phyloP scores from a whole-genome alignment of 2,113 vertebrate species.

The Platysternon megacephalum region DNA sequence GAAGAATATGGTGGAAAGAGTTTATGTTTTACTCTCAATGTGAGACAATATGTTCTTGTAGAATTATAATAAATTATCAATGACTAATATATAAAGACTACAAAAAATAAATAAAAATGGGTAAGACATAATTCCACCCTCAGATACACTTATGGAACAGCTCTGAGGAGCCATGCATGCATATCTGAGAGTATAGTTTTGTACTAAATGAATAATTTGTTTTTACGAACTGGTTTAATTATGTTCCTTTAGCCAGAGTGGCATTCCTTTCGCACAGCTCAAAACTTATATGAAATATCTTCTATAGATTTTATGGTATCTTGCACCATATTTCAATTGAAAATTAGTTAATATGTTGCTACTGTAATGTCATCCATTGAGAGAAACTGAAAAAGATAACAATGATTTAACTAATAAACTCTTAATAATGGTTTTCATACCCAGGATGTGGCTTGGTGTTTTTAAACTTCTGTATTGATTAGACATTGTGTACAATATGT shows the following conservation, averaged over 20 bases:
- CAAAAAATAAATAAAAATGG: neutral
- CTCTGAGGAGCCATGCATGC: neutral
- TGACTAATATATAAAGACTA: neutral
- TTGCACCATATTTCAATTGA: too few species aligned
- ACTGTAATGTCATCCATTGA: neutral
- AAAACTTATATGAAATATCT: slow-evolving; percentile 26
- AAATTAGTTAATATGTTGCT: neutral
- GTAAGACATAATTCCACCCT: neutral
- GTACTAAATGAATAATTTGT: neutral
- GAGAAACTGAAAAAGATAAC: neutral
- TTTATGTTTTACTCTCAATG: neutral
- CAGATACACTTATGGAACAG: neutral
- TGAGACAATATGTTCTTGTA: neutral
- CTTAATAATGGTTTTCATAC: neutral
- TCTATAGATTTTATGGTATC: neutral
- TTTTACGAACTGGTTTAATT: neutral
- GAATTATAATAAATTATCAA: neutral
- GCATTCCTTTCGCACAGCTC: neutral
- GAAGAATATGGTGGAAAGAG: neutral
- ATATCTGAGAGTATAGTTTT: neutral
- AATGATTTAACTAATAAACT: fast-evolving
- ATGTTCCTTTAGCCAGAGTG: neutral
- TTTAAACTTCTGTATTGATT: neutral
- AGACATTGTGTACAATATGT: slow-evolving; percentile 29
- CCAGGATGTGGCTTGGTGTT: fast-evolving